These are phyloP conservation scores for Tragelaphus oryx DNA, from an alignment of 2,797 vertebrate genomes.

Conservation along the genomic window DNA sequence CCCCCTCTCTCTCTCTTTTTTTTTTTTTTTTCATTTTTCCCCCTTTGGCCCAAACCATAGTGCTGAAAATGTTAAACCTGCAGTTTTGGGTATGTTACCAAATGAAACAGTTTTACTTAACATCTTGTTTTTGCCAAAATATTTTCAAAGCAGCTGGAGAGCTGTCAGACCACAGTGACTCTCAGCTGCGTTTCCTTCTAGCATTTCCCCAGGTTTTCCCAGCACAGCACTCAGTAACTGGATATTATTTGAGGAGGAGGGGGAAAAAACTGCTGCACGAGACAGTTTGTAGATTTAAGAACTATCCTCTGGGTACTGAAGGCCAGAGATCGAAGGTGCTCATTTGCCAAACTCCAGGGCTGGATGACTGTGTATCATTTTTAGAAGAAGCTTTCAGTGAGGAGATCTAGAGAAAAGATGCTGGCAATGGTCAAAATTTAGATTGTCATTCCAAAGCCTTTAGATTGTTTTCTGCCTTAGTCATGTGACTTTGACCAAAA, in stretches of 20 bases:
- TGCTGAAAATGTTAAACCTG: constrained; percentile 83
- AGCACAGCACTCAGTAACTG: constrained; percentile 82
- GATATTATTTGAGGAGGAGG: constrained; percentile 79
- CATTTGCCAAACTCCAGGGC: constrained; percentile 62
- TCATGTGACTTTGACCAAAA: constrained; percentile 49
- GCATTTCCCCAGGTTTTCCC: constrained; percentile 84
- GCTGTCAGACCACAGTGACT: constrained; percentile 86
- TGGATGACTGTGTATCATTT: constrained; percentile 63
- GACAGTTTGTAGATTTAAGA: constrained; percentile 82
- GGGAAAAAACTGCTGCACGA: constrained; percentile 64
- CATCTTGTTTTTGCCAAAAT: constrained; percentile 86
- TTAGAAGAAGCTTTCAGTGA: constrained; percentile 58
- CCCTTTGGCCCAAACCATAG: constrained; percentile 63
- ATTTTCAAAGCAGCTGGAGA: constrained; percentile 87
- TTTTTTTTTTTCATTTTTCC: not conserved
- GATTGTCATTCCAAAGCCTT: constrained; percentile 59
- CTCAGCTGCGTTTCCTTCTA: constrained; percentile 87
- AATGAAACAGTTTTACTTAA: constrained; percentile 89
- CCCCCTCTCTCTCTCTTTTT: not conserved
- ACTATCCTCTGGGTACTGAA: constrained; percentile 77
- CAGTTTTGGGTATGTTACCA: constrained; percentile 84
- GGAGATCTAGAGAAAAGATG: constrained; percentile 48
- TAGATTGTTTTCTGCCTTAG: constrained; percentile 34
- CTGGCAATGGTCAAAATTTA: constrained; percentile 38
- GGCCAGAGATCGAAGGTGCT: constrained; percentile 65